Evolutionary conservation across 2,888 invertebrate species (phyloP), one percentile per base, ranked within the genome.

Genomic region (Aporophyla lueneburgensis): DNA sequence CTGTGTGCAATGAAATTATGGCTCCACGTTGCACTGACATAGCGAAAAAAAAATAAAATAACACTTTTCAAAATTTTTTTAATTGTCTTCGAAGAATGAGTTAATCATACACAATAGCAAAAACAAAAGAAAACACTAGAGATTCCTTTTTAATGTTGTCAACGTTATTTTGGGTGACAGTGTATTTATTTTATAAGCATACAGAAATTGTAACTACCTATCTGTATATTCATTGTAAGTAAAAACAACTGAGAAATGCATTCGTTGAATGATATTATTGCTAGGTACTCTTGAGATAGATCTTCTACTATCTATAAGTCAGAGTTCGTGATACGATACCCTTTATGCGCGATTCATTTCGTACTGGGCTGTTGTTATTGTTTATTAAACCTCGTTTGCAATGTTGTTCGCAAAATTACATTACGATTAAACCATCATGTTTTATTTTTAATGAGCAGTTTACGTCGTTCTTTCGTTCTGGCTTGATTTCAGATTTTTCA

Each of bases 271-370:
- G n/a, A 43, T 69, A 83, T 49, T 77, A 68, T 56, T 58, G 24
- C 54, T 46, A 46, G 27, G 46, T 16, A 54, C 16, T 54, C 12
- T 71, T n/a, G 40, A 58, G n/a, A 51, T 66, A 21, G 14, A 67
- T 80, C 59, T 74, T 83, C 69, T 61, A 80, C 33, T 61, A 81
- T 74, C 80, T 84, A 14, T 56, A 62, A n/a, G 84, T 84, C 80
- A 84, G 33, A 84, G 81, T 80, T 81, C 81, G 84, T 63, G 81
- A 24, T 56, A 33, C 24, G 81, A 82, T 82, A 71, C 58, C 72
- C 66, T 68, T 16, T 69, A 43, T 53, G 66, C 21, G 73, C 46
- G 61, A 67, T 27, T 71, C 66, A 51, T 46, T 84, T 80, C 33
- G 51, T 49, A 33, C 66, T 70, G 54, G n/a, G n/a, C 56, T 53